Percentiles rank a stretch among this genome's conserved stretches.
Evolutionary conservation across 2,797 vertebrate genomes (phyloP).

Genomic region (Tadarida brasiliensis): DNA sequence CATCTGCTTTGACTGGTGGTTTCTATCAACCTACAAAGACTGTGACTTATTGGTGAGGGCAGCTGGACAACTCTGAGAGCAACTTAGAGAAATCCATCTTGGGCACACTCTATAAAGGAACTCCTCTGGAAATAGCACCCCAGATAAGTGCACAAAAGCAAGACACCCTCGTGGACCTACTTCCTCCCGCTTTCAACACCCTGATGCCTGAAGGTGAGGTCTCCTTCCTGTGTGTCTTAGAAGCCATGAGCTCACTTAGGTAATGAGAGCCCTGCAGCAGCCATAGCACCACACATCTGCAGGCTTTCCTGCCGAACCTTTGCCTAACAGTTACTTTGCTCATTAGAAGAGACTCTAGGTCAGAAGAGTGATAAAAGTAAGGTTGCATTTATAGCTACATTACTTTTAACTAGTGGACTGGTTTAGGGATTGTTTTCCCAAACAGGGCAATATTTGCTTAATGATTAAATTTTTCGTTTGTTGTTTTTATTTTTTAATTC

Average conservation of each 20-base stretch:
- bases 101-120: slow-evolving; percentile 78
- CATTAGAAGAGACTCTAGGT: background rate
- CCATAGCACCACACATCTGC: background rate
- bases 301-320: slow-evolving; percentile 5
- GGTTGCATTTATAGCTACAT: background rate
- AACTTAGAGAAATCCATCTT: slow-evolving; percentile 78
- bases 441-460: slow-evolving; percentile 51
- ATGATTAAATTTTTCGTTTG: slow-evolving; percentile 46
- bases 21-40: slow-evolving; percentile 80
- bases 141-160: slow-evolving; percentile 76
- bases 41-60: slow-evolving; percentile 79
- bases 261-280: background rate
- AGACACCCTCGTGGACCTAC: slow-evolving; percentile 73
- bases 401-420: background rate
- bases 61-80: slow-evolving; percentile 77
- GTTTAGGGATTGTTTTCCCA: slow-evolving; percentile 36
- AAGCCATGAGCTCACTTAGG: slow-evolving; percentile 46
- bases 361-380: background rate
- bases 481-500: slow-evolving; percentile 44
- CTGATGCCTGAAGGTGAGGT: slow-evolving; percentile 76
- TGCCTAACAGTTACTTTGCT: background rate
- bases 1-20: slow-evolving; percentile 76
- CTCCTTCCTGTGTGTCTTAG: slow-evolving; percentile 70
- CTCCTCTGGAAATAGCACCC: slow-evolving; percentile 74
- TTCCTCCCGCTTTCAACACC: slow-evolving; percentile 71